Percentiles rank a stretch among this genome's conserved stretches.
These are phyloP conservation scores for Sesia apiformis DNA, from an alignment of 2,888 invertebrate species.

Conservation along the genomic window DNA sequence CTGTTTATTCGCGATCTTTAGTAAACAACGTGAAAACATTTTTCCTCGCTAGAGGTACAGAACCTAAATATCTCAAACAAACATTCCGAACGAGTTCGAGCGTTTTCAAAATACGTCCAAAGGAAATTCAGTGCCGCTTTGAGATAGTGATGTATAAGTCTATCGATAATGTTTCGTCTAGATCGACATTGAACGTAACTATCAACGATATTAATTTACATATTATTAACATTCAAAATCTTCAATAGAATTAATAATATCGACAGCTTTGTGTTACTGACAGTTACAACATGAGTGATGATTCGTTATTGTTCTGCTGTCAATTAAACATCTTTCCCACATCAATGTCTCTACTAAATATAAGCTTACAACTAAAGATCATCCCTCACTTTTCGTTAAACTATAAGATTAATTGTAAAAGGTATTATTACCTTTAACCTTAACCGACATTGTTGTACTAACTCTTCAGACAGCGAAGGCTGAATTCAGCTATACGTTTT, in stretches of 20 bases:
- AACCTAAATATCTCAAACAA: conserved; percentile 47
- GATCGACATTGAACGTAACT: not conserved
- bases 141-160: not conserved
- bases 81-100: conserved; percentile 38
- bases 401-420: no score
- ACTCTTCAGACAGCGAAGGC: no score
- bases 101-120: conserved; percentile 40
- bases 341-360: no score
- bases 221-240: conserved; percentile 4
- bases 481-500: no score
- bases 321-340: no score
- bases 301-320: not conserved
- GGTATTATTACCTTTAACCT: no score
- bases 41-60: conserved; percentile 5
- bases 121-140: conserved; percentile 27
- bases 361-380: no score
- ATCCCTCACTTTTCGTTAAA: no score
- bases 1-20: not conserved
- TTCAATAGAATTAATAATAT: not conserved
- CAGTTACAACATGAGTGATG: not conserved
- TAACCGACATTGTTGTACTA: no score
- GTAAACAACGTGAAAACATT: not conserved
- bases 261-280: not conserved
- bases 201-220: not conserved
- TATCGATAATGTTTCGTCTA: not conserved